Evolutionary conservation across 2,113 vertebrate species (phyloP), one percentile per base, ranked within the genome.

Genomic region (Hemicordylus capensis): DNA sequence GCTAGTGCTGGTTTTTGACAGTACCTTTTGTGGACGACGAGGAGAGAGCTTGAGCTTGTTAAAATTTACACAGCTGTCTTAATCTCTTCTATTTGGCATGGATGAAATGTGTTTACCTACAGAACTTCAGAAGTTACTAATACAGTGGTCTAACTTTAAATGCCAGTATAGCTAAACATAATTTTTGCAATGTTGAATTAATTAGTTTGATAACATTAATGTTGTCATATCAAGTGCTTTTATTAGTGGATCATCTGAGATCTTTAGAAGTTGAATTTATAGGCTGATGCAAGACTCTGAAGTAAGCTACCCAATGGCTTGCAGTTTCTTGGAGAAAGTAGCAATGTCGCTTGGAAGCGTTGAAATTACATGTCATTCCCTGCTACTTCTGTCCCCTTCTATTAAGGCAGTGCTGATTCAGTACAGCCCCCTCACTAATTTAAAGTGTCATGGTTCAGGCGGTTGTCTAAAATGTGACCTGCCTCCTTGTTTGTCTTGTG

Each of bases 381-480:
- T 79, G 24, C 76, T 79, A 51, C 39, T 31, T 48, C 67, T 61
- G 31, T 70, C 51, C 39, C 37, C 22, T 82, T 83, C 37, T 87
- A 46, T 81, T 73, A 83, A 87, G 82, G 46, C 58, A 85, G 54
- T 59, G 85, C 28, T 69, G 31, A 3, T 66, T 83, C 31, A 70
- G 3, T 78, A 70, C 24, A 80, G 80, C 44, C 39, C 10, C 63
- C 58, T 87, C 74, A 63, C 89, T 73, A 83, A 61, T 83, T 58
- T 80, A 80, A 84, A 66, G 56, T 79, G 88, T 89, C 76, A 39
- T 67, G 80, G 81, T 93, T 89, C 86, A 84, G 92, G 79, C 88
- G 48, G 34, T 79, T 83, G 70, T 88, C 58, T 61, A 88, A 85
- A 89, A 88, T 37, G 67, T 92, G 86, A 92, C 89, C 90, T 90